Evolutionary conservation across 37 sponge, comb jelly and placozoan genomes (phyloP), one percentile per base, ranked within the genome.

Genomic region (Amphimedon queenslandica): DNA sequence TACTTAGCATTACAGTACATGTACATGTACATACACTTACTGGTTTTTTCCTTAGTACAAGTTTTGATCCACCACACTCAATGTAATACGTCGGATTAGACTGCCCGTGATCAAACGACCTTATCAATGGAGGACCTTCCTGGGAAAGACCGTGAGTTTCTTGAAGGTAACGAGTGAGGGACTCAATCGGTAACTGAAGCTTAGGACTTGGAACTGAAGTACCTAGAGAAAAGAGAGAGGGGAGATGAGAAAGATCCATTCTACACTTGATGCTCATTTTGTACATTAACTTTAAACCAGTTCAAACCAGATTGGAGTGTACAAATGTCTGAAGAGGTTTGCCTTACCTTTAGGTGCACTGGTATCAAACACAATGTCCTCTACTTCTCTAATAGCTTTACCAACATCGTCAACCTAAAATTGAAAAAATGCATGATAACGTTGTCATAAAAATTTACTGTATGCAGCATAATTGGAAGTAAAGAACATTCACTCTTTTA

Each of bases 21-120:
- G 18, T 37, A 2, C 64, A 28, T 20, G 2, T 40, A 20, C 64
- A 40, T 13, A 4, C 6, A 30, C 81, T 60, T 69, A 86, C 87
- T 72, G 93, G 93, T 53, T 92, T 92, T 64, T 87, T 92, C 47
- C 93, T 57, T 51, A 92, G 66, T 10, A 92, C 93, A 27, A 83
- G 42, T 34, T 80, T 66, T 25, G 55, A 43, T 0, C 84, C 81
- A n/a, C 66, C 78, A 72, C 77, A 82, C 18, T 61, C 74, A 28
- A 92, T 21, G 31, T 84, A 76, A 70, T 87, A 92, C 47, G 93
- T 92, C 25, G 93, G 93, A 55, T 92, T 92, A 21, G 93, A 92
- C 69, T 92, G 88, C 23, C 93, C 93, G 24, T 88, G 83, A 16
- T 78, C 67, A 32, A 76, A 77, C 72, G 77, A 71, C 4, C 79